Conservation (phyloP, 1,140 invertebrate genomes). For the Dendrolimus punctatus region DNA sequence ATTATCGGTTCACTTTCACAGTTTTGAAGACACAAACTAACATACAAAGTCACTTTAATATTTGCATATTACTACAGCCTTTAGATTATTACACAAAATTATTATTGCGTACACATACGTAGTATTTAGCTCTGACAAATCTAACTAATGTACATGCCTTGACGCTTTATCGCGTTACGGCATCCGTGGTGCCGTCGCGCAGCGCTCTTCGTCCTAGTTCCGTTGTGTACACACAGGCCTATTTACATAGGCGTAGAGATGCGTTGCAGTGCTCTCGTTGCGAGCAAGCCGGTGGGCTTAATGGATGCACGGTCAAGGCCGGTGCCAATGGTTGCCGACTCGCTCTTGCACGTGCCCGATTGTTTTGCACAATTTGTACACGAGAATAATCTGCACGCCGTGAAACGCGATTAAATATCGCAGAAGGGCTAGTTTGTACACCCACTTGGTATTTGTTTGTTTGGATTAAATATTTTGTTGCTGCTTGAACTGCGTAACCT, state of each 20-base stretch:
- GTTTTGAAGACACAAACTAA: too few relatives aligned
- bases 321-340: slow-evolving; percentile 33
- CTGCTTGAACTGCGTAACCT: too few relatives aligned
- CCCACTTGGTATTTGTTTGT: too few relatives aligned
- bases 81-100: too few relatives aligned
- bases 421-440: too few relatives aligned
- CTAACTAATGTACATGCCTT: too few relatives aligned
- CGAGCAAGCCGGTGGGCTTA: slow-evolving; percentile 56
- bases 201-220: slow-evolving; percentile 13
- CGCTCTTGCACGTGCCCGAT: slow-evolving; percentile 45
- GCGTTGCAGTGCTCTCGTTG: slow-evolving; percentile 43
- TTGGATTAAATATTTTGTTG: too few relatives aligned
- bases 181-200: slow-evolving; percentile 7
- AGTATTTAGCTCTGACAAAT: too few relatives aligned
- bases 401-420: not conserved
- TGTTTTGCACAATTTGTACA: slow-evolving; percentile 31
- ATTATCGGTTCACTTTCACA: too few relatives aligned
- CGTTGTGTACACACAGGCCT: slow-evolving; percentile 16
- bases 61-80: too few relatives aligned
- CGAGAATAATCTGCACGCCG: slow-evolving; percentile 3
- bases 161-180: slow-evolving; percentile 12
- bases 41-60: too few relatives aligned
- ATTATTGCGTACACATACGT: too few relatives aligned
- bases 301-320: slow-evolving; percentile 65
- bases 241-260: slow-evolving; percentile 34